phyloP scores from a whole-genome alignment of 1,140 invertebrate species.

The Bombus picipes region DNA sequence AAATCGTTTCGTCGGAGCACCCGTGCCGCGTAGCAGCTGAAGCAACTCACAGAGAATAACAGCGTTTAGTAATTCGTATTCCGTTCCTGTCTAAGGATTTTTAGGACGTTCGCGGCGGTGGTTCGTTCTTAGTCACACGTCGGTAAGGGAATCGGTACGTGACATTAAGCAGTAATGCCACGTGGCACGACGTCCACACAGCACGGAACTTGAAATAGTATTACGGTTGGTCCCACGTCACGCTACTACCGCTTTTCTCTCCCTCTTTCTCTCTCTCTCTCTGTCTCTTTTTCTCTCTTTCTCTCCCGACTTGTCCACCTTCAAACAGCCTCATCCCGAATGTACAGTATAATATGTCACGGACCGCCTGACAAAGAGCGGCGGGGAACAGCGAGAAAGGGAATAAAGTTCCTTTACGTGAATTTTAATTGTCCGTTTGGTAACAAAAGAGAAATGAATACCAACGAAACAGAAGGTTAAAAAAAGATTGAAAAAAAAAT shows the following conservation, averaged over 20 bases:
- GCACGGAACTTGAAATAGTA: conserved; percentile 63
- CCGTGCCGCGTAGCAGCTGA: neutral
- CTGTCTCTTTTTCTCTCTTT: too few species aligned
- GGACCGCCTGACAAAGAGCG: conserved; percentile 35
- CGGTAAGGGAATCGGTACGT: conserved; percentile 66
- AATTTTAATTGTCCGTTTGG: conserved; percentile 27
- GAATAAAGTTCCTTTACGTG: conserved; percentile 19
- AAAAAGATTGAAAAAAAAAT: neutral
- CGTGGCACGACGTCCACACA: conserved; percentile 47
- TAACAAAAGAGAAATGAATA: neutral
- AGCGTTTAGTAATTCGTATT: conserved; percentile 57
- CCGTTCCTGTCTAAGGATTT: conserved; percentile 57
- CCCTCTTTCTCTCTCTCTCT: neutral
- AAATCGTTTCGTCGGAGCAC: conserved; percentile 35
- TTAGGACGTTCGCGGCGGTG: conserved; percentile 54
- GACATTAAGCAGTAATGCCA: conserved; percentile 69
- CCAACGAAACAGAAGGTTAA: neutral
- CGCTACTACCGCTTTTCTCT: conserved; percentile 4
- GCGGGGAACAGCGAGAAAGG: neutral
- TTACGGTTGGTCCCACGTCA: conserved; percentile 55
- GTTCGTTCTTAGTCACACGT: conserved; percentile 62
- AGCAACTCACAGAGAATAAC: conserved; percentile 60
- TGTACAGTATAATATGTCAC: conserved; percentile 51
- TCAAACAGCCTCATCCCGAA: conserved; percentile 58
- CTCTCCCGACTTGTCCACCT: conserved; percentile 30